Percentiles rank a stretch among this genome's conserved stretches.
Conservation (phyloP, 1,140 invertebrate species). For the Hypothenemus hampei region DNA sequence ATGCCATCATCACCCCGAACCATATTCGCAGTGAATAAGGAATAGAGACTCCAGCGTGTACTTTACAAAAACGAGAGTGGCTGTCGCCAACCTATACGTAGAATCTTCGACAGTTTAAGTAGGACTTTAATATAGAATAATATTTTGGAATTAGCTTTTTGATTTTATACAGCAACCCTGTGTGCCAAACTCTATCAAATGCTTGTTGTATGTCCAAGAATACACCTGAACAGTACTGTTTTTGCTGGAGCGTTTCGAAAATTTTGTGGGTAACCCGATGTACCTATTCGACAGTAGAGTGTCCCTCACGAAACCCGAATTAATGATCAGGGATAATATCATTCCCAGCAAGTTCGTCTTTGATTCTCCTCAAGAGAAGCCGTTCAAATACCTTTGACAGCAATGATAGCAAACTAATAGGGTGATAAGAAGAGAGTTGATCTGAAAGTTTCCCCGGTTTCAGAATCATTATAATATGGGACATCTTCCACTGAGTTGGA, state of each 20-base stretch:
- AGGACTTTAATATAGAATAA: neutral
- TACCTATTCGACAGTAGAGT: neutral
- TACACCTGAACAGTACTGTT: neutral
- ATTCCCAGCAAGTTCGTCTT: neutral
- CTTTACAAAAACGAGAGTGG: neutral
- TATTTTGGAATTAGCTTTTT: neutral
- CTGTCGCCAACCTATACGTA: neutral
- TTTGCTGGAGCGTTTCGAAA: neutral
- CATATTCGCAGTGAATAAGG: conserved; percentile 30
- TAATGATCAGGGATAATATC: neutral
- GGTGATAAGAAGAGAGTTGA: too few species aligned
- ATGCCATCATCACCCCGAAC: conserved; percentile 8
- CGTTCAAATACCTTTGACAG: neutral
- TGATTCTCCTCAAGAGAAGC: too few species aligned
- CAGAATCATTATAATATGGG: too few species aligned
- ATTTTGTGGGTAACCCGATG: neutral
- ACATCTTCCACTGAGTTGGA: too few species aligned
- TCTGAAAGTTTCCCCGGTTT: too few species aligned
- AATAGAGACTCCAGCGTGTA: conserved; percentile 32
- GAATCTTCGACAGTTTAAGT: neutral
- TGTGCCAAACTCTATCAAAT: too few species aligned
- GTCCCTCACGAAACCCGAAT: too few species aligned
- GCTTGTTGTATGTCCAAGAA: too few species aligned
- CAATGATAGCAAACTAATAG: neutral
- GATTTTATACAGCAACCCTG: neutral